These are phyloP conservation scores for Sanderia malayensis DNA, from an alignment of 30 jellyfish, hydroid and myxozoan species.

Conservation along the genomic window DNA sequence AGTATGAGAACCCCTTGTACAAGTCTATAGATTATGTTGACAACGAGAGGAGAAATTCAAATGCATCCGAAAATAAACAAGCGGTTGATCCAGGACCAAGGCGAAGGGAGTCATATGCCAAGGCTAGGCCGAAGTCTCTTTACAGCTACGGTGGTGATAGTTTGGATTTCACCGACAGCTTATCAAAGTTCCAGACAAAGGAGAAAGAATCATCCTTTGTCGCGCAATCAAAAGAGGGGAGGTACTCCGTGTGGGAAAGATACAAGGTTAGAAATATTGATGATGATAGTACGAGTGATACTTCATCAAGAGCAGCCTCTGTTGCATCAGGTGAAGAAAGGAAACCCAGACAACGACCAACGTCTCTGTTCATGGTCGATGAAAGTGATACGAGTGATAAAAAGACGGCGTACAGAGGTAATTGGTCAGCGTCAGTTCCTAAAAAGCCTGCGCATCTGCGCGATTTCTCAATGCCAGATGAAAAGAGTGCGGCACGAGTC, in stretches of 20 bases:
- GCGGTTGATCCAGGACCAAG: neutral
- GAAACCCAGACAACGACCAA: conserved; percentile 34
- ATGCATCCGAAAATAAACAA: neutral
- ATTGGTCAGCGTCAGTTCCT: conserved; percentile 59
- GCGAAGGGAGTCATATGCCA: conserved; percentile 29
- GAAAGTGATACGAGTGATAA: conserved; percentile 21
- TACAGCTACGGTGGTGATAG: conserved; percentile 12
- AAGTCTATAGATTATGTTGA: neutral
- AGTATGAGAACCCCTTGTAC: neutral
- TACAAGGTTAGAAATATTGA: conserved; percentile 35
- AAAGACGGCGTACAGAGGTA: conserved; percentile 46
- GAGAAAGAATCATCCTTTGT: conserved; percentile 12
- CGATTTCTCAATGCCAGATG: conserved; percentile 51
- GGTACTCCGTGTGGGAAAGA: conserved; percentile 34
- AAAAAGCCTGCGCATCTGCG: conserved; percentile 47
- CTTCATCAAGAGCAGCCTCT: neutral
- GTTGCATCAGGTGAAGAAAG: conserved; percentile 10
- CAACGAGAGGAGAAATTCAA: neutral
- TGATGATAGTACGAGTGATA: neutral
- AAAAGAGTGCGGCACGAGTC: conserved; percentile 20
- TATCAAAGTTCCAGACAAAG: conserved; percentile 22
- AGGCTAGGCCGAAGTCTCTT: conserved; percentile 56
- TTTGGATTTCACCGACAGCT: conserved; percentile 20
- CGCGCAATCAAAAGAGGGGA: neutral
- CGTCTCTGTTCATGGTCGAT: conserved; percentile 42